Evolutionary conservation across 2,888 invertebrate species (phyloP).

Genomic region (Lumbricus terrestris): DNA sequence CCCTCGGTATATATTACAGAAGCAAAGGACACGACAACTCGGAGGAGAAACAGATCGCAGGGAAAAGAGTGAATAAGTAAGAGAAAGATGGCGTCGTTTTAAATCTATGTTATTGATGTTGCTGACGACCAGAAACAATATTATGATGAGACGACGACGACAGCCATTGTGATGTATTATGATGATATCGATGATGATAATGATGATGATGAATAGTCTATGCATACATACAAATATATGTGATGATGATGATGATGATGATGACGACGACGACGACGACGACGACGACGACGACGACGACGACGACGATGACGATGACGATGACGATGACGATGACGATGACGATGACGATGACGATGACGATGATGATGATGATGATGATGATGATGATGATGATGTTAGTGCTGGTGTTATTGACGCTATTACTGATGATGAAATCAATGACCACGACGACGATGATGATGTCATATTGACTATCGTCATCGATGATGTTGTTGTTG

Average conservation of each 20-base stretch:
- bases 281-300: neutral
- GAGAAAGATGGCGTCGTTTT: too few relatives aligned
- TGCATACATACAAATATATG: too few relatives aligned
- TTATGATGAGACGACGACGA: too few relatives aligned
- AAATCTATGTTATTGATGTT: neutral
- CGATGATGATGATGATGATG: slow-evolving; percentile 9
- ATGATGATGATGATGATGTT: slow-evolving; percentile 16
- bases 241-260: neutral
- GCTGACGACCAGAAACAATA: neutral
- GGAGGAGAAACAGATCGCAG: neutral
- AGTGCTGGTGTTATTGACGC: neutral
- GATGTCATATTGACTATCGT: too few relatives aligned
- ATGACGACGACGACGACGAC: neutral
- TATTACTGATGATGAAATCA: neutral
- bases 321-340: neutral
- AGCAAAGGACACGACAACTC: neutral
- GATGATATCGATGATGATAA: too few relatives aligned
- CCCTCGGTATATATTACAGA: neutral
- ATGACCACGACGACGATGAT: neutral
- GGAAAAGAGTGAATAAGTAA: neutral
- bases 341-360: neutral
- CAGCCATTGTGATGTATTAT: too few relatives aligned
- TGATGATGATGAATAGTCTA: neutral
- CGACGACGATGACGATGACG: neutral
- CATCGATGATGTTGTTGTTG: too few relatives aligned